These are phyloP conservation scores for Xenopus laevis DNA, from an alignment of 2,113 vertebrate genomes.

Conservation along the genomic window DNA sequence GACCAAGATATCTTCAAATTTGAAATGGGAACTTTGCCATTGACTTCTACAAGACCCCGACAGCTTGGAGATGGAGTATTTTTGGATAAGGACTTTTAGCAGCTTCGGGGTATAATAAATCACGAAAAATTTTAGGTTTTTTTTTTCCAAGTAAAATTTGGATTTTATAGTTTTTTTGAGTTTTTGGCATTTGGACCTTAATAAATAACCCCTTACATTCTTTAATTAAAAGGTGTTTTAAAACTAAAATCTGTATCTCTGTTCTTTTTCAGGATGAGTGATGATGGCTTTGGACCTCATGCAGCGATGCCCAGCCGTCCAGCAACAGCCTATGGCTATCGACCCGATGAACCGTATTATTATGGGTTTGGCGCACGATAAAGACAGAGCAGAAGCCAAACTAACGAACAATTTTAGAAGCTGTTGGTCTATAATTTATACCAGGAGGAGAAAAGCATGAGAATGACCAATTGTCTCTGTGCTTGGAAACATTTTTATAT, in stretches of 20 bases:
- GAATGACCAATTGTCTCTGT: not conserved
- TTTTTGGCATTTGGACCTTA: no score
- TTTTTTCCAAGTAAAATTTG: no score
- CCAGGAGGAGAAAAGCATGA: slow-evolving; percentile 6
- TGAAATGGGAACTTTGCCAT: no score
- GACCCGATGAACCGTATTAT: slow-evolving; percentile 76
- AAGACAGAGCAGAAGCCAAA: not conserved
- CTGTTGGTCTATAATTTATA: slow-evolving; percentile 8
- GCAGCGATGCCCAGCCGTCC: slow-evolving; percentile 70
- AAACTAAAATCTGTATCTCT: slow-evolving; percentile 4
- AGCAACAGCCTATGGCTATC: slow-evolving; percentile 78
- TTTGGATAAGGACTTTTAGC: no score
- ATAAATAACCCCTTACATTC: no score
- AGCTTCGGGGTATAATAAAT: no score
- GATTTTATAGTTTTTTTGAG: no score
- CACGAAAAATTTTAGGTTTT: no score
- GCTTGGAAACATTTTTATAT: not conserved
- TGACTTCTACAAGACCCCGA: no score
- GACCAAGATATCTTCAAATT: no score
- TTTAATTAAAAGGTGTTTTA: no score
- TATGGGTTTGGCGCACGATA: slow-evolving; percentile 69
- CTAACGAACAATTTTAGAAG: slow-evolving; percentile 5
- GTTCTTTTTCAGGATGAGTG: slow-evolving; percentile 60
- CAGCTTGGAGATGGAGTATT: no score
- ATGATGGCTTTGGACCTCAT: slow-evolving; percentile 66